These are phyloP conservation scores for Aythya baeri DNA, from an alignment of 2,113 vertebrate species.

Conservation along the genomic window DNA sequence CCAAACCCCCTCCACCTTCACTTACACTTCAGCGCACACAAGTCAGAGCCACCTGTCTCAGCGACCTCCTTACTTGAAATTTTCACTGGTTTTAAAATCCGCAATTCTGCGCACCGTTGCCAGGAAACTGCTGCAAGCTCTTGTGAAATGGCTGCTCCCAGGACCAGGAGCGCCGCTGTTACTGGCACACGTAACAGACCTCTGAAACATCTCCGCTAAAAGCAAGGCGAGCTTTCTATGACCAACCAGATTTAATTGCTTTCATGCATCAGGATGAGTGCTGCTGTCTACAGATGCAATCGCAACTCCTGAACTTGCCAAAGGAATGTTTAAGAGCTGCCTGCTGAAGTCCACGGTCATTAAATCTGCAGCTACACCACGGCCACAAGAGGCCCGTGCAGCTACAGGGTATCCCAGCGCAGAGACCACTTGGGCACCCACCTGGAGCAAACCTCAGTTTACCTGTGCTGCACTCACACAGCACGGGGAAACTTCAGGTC, in stretches of 20 bases:
- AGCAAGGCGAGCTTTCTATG: neutral
- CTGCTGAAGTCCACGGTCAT: neutral
- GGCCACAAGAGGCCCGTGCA: neutral
- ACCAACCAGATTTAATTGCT: neutral
- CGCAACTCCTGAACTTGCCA: neutral
- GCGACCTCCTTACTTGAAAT: neutral
- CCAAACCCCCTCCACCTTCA: neutral
- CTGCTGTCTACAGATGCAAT: neutral
- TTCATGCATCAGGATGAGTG: accelerated
- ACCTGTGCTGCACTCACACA: neutral
- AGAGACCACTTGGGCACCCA: neutral
- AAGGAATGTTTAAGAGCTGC: neutral
- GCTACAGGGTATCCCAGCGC: accelerated
- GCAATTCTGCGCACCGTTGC: constrained; percentile 31
- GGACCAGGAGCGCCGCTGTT: neutral
- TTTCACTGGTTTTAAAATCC: neutral
- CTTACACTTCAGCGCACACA: neutral
- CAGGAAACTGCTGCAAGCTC: constrained; percentile 58
- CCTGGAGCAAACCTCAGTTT: neutral
- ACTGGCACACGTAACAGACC: neutral
- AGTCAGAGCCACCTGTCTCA: neutral
- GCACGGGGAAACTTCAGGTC: neutral
- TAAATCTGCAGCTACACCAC: accelerated
- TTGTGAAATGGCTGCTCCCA: constrained; percentile 41
- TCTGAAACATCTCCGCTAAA: neutral